phyloP scores from a whole-genome alignment of 2,888 invertebrate genomes.

The Acanthosepion esculentum region DNA sequence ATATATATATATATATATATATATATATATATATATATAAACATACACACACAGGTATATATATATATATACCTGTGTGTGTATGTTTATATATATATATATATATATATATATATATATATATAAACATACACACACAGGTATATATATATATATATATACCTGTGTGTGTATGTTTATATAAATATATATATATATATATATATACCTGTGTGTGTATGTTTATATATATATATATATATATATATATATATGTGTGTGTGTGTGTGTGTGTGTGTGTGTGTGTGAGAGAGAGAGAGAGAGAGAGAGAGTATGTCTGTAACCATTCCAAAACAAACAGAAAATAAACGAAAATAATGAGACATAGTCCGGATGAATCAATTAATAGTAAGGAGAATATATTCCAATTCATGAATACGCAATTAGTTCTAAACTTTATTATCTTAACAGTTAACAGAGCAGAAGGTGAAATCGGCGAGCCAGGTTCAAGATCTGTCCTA shows the following conservation, averaged over 20 bases:
- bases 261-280: constrained; percentile 43
- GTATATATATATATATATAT: neutral
- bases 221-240: constrained; percentile 42
- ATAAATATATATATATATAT: neutral
- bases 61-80: neutral
- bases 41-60: no score
- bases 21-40: neutral
- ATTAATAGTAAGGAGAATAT: no score
- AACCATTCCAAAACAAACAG: neutral
- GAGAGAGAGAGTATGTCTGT: no score
- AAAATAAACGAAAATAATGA: no score
- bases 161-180: neutral
- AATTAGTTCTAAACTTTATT: no score
- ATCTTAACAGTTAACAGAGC: no score
- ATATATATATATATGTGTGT: constrained; percentile 47
- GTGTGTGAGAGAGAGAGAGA: no score
- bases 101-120: constrained; percentile 35
- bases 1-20: constrained; percentile 1
- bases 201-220: neutral
- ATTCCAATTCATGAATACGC: no score
- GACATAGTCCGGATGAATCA: no score
- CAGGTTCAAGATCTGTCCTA: no score
- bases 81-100: neutral
- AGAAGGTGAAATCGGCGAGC: no score
- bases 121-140: no score